These are phyloP conservation scores for Calliphora vomitoria DNA, from an alignment of 2,888 invertebrate species.

Conservation along the genomic window DNA sequence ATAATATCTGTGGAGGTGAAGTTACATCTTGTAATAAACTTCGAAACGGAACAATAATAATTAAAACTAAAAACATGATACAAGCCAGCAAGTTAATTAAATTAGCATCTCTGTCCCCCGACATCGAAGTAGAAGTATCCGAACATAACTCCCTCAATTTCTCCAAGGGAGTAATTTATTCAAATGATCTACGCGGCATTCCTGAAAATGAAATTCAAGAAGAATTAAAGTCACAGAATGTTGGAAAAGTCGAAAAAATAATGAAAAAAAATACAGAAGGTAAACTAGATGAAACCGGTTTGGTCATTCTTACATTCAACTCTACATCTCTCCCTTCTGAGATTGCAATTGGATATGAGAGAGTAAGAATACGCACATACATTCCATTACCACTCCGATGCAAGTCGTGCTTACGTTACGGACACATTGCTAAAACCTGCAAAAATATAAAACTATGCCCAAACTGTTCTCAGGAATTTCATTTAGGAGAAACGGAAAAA, in stretches of 20 bases:
- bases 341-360: neutral
- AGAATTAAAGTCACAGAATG: neutral
- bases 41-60: too few species aligned
- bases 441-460: too few species aligned
- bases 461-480: neutral
- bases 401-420: neutral
- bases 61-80: too few species aligned
- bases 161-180: conserved; percentile 25
- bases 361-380: neutral
- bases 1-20: too few species aligned
- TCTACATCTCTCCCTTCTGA: neutral
- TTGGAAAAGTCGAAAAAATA: neutral
- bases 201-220: neutral
- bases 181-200: conserved; percentile 3
- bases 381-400: neutral
- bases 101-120: neutral
- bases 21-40: too few species aligned
- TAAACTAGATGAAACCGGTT: neutral
- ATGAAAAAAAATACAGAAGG: neutral
- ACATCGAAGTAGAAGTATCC: neutral
- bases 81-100: neutral
- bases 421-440: neutral
- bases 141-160: conserved; percentile 14
- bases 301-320: neutral
- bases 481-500: neutral